Conservation (phyloP, 2,113 vertebrate species). For the Menidia beryllina region DNA sequence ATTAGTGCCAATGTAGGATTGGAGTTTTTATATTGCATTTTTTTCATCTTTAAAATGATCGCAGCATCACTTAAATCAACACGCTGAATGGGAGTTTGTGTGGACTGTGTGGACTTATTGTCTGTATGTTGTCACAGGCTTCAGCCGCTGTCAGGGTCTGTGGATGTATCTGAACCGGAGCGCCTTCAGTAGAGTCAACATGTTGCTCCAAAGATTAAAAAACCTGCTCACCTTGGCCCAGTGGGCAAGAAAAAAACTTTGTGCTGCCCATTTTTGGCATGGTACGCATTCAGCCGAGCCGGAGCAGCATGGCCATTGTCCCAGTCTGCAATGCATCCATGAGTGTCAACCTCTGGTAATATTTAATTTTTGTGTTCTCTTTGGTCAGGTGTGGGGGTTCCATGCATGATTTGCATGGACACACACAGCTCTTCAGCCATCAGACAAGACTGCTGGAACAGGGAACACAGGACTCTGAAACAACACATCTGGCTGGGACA, state of each 20-base stretch:
- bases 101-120: neutral
- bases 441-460: conserved; percentile 38
- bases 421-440: conserved; percentile 12
- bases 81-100: neutral
- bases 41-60: neutral
- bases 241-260: conserved; percentile 45
- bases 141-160: conserved; percentile 62
- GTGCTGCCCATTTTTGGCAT: conserved; percentile 45
- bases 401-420: conserved; percentile 33
- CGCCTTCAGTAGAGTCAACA: conserved; percentile 59
- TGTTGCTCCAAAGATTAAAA: conserved; percentile 62
- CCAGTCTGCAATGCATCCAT: neutral
- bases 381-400: conserved; percentile 34
- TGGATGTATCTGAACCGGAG: conserved; percentile 70
- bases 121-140: conserved; percentile 38
- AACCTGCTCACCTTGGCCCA: conserved; percentile 67
- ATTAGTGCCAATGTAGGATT: neutral
- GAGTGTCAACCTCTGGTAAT: neutral
- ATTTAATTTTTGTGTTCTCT: neutral
- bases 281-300: conserved; percentile 37
- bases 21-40: too few relatives aligned
- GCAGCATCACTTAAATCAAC: neutral
- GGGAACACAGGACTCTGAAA: conserved; percentile 44
- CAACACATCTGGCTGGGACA: conserved; percentile 66
- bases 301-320: neutral